Conservation (phyloP, 64 coral and sea anemone species). For the Dendronephthya gigantea region DNA sequence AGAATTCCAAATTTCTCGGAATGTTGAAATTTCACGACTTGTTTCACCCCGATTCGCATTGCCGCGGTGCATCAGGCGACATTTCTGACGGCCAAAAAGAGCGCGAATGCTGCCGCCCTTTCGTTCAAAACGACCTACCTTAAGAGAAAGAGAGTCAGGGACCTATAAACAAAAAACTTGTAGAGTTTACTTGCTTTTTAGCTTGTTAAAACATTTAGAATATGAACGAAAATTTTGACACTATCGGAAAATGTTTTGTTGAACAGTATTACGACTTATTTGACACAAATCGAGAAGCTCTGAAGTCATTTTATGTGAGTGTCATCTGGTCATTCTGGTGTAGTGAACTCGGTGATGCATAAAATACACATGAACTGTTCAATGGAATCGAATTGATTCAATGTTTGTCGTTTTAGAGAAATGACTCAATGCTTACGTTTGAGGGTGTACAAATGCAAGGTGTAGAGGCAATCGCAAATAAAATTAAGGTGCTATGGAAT, state of each 20-base stretch:
- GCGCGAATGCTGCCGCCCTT: too few species aligned
- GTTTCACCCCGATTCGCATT: too few species aligned
- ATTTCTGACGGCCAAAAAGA: too few species aligned
- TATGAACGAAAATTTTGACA: constrained; percentile 45
- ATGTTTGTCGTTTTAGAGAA: neutral
- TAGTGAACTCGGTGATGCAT: too few species aligned
- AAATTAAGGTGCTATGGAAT: constrained; percentile 31
- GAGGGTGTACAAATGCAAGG: constrained; percentile 51
- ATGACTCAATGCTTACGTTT: constrained; percentile 62
- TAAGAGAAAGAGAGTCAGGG: neutral
- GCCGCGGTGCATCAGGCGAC: too few species aligned
- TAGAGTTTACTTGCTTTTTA: neutral
- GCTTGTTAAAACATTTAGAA: neutral
- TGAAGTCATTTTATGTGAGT: constrained; percentile 56
- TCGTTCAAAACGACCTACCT: neutral
- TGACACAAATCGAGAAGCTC: constrained; percentile 29
- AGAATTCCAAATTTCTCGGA: too few species aligned
- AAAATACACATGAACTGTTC: neutral
- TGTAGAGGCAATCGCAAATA: constrained; percentile 26
- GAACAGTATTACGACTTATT: constrained; percentile 39
- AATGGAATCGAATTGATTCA: neutral
- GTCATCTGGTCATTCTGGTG: too few species aligned
- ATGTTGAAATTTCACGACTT: too few species aligned
- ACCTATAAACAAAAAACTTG: neutral
- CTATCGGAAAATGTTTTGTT: constrained; percentile 32